Evolutionary conservation across 1,140 invertebrate species (phyloP).

Genomic region (Branchinecta lynchi): DNA sequence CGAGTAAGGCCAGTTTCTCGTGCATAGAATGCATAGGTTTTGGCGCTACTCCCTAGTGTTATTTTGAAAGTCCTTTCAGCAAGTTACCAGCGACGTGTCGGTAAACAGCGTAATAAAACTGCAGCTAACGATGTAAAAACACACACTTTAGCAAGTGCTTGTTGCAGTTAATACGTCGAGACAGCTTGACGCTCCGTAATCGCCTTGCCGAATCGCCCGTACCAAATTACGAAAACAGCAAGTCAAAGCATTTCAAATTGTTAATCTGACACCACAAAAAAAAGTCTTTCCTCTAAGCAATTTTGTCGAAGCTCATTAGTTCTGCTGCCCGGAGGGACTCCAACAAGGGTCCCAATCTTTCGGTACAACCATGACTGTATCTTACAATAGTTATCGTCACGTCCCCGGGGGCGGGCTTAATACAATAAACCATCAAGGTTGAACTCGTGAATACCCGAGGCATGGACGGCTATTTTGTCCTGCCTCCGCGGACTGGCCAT

Average conservation of each 20-base stretch:
- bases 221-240: neutral
- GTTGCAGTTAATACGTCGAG: too few species aligned
- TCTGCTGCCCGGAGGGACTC: neutral
- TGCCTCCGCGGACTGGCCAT: neutral
- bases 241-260: neutral
- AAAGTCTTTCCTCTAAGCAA: neutral
- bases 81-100: too few species aligned
- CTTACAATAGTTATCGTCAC: neutral
- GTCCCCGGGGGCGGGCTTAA: neutral
- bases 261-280: neutral
- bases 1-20: too few species aligned
- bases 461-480: neutral
- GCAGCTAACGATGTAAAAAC: too few species aligned
- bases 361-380: neutral
- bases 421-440: constrained; percentile 7
- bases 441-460: neutral
- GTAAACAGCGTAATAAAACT: too few species aligned
- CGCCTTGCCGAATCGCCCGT: too few species aligned
- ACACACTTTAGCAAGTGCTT: too few species aligned
- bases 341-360: neutral
- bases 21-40: too few species aligned
- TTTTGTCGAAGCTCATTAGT: constrained; percentile 3
- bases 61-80: too few species aligned
- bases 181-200: too few species aligned
- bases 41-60: too few species aligned